Conservation (phyloP, 2,888 invertebrate genomes). For the Elysia crispata region DNA sequence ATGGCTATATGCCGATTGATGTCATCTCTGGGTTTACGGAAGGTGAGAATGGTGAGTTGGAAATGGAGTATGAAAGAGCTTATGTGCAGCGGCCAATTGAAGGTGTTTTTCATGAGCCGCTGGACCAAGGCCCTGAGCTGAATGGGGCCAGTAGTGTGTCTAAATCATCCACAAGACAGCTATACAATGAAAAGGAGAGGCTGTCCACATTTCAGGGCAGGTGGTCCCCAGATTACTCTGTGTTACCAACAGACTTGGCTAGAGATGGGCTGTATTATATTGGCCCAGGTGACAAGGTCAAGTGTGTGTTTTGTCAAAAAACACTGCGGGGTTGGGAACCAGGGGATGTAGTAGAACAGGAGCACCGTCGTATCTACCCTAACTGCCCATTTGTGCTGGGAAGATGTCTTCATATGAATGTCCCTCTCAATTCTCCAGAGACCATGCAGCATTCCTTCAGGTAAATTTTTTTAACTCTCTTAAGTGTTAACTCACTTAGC, state of each 20-base stretch:
- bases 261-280: slow-evolving; percentile 93
- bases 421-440: slow-evolving; percentile 15
- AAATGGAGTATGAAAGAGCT: too few relatives aligned
- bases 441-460: slow-evolving; percentile 15
- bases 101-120: too few relatives aligned
- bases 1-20: too few relatives aligned
- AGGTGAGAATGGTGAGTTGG: too few relatives aligned
- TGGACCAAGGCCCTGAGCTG: too few relatives aligned
- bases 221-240: slow-evolving; percentile 38
- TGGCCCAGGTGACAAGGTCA: slow-evolving; percentile 87
- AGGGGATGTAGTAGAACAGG: slow-evolving; percentile 93
- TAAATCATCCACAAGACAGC: background rate
- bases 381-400: slow-evolving; percentile 85
- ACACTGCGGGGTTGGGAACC: slow-evolving; percentile 95
- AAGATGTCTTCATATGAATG: slow-evolving; percentile 14
- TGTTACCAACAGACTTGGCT: slow-evolving; percentile 81
- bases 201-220: slow-evolving; percentile 31
- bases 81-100: too few relatives aligned
- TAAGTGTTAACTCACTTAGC: too few relatives aligned
- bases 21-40: too few relatives aligned
- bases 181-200: slow-evolving; percentile 35
- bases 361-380: slow-evolving; percentile 93
- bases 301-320: slow-evolving; percentile 93
- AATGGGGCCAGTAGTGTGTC: background rate
- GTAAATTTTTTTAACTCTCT: background rate